Evolutionary conservation across 2,888 invertebrate species (phyloP), one percentile per base, ranked within the genome.

Genomic region (Operophtera brumata): DNA sequence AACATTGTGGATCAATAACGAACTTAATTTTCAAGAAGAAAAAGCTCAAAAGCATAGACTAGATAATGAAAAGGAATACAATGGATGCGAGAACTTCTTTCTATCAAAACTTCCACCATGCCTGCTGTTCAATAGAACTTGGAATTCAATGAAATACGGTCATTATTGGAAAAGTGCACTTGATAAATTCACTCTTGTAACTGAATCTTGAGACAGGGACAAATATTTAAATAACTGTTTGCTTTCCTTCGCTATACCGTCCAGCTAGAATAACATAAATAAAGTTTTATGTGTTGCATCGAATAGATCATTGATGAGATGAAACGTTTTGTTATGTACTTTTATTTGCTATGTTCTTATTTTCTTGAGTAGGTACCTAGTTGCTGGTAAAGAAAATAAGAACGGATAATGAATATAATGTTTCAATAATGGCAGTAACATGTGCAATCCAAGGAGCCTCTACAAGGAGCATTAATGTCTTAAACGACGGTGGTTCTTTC

Each of bases 101-200:
- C 65, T 68, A 63, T 64, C 45, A 63, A 74, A 75, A 70, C 68
- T 70, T 68, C 54, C 69, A 66, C 65, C 66, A 69, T 67, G 60
- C 66, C 61, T 47, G 62, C 54, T 49, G 51, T 59, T 70, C 68
- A 69, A 74, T 72, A 67, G 67, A 61, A 67, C 67, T 70, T 63
- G 64, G 66, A 67, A 71, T 73, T 73, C 67, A 72, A 71, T 69
- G 58, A 73, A 71, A 70, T 68, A 63, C 63, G 61, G 66, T 73
- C 67, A 71, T 71, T 73, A 72, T 64, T 61, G 62, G 62, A 64
- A 68, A 64, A 67, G 62, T 63, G 64, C 62, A 64, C 64, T 70
- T 66, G 63, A 68, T 64, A 65, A 61, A 67, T 69, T 66, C 54
- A 66, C 57, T 62, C 53, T 52, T 56, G 61, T 59, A 62, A 59